Percentiles rank a stretch among this genome's conserved stretches.
These are phyloP conservation scores for Heliothis subflexa DNA, from an alignment of 1,140 invertebrate species.

Conservation along the genomic window DNA sequence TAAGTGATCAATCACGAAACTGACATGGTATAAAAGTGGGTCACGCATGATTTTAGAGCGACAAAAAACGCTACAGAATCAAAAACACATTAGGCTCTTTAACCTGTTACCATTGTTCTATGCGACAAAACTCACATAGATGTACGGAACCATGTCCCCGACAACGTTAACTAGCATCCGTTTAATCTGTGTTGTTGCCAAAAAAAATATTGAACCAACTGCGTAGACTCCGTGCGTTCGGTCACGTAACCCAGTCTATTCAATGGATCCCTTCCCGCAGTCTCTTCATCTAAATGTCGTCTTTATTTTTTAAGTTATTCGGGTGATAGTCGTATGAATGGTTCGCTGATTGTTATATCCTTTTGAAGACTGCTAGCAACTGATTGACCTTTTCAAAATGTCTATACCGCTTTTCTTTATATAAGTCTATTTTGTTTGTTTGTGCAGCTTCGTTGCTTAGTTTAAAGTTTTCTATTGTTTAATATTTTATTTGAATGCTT, in stretches of 20 bases:
- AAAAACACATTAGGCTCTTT: too few relatives aligned
- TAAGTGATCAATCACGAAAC: too few relatives aligned
- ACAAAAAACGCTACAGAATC: too few relatives aligned
- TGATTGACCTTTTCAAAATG: conserved; percentile 32
- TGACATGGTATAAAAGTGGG: too few relatives aligned
- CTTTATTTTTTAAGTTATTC: not conserved
- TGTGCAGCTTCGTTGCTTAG: not conserved
- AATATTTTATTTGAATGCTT: not conserved
- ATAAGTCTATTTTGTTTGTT: not conserved
- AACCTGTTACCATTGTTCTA: too few relatives aligned
- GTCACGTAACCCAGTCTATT: conserved; percentile 44
- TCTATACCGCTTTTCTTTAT: conserved; percentile 7
- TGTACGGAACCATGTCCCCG: not conserved
- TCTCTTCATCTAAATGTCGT: not conserved
- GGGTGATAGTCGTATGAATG: not conserved
- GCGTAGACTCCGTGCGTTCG: conserved; percentile 42
- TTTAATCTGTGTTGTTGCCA: conserved; percentile 11
- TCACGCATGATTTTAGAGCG: too few relatives aligned
- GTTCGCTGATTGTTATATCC: not conserved
- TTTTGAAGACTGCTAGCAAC: not conserved
- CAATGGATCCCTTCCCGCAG: conserved; percentile 7
- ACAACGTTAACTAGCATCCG: conserved; percentile 4
- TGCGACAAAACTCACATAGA: not conserved
- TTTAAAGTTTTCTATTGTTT: conserved; percentile 5
- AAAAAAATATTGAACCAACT: conserved; percentile 20